Conservation (phyloP, 2,113 vertebrate genomes). For the Puffinus mauretanicus region DNA sequence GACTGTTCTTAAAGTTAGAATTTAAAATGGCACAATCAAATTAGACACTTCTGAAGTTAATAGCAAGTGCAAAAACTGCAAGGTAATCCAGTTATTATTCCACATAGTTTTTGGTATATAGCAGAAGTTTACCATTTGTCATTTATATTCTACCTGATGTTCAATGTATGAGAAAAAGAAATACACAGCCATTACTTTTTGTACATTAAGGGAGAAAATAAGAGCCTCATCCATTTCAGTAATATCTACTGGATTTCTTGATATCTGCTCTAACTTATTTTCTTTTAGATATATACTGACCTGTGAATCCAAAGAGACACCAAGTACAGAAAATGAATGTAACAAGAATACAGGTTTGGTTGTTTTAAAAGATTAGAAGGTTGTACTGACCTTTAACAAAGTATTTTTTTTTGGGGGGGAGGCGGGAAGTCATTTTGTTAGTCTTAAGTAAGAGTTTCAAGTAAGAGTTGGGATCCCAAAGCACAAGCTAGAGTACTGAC, state of each 20-base stretch:
- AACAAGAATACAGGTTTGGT: not conserved
- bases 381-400: not conserved
- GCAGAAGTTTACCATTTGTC: not conserved
- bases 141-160: not conserved
- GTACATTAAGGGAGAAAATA: not conserved
- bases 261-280: not conserved
- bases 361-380: not conserved
- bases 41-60: not conserved
- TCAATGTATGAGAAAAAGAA: not conserved
- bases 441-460: not conserved
- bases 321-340: not conserved
- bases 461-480: not conserved
- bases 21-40: not conserved
- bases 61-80: not conserved
- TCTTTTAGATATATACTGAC: not conserved
- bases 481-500: not conserved
- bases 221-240: not conserved
- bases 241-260: not conserved
- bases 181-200: not conserved
- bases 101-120: not conserved
- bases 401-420: accelerated
- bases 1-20: not conserved
- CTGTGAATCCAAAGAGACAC: not conserved
- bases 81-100: not conserved
- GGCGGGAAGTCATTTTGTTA: not conserved